A percentile compares a stretch with the other conserved stretches of the same genome.
Evolutionary conservation across 2,888 invertebrate species (phyloP).

Genomic region (Pachymerium ferrugineum): DNA sequence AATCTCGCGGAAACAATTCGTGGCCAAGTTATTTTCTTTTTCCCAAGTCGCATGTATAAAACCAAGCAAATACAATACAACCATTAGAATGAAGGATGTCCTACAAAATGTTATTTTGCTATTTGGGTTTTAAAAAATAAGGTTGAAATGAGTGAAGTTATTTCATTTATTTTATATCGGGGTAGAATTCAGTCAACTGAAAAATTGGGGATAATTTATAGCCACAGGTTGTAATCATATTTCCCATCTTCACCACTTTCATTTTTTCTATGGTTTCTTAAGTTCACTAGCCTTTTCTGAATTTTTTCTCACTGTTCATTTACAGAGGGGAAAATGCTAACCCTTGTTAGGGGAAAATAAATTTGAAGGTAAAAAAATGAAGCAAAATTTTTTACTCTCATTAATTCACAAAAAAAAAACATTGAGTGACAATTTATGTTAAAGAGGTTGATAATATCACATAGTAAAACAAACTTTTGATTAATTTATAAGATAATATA

Average conservation of each 20-base stretch:
- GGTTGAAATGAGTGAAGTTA: not conserved
- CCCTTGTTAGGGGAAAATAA: no score
- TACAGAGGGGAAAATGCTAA: no score
- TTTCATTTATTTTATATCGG: not conserved
- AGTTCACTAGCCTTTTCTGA: not conserved
- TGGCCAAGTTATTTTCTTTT: conserved; percentile 17
- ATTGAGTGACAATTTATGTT: no score
- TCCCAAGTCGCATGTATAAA: conserved; percentile 20
- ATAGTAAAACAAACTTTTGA: not conserved
- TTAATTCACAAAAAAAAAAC: no score
- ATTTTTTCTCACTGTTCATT: not conserved
- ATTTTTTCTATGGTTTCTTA: not conserved
- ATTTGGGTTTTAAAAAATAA: not conserved
- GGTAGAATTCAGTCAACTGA: no score
- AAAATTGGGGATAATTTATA: no score
- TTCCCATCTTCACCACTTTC: not conserved
- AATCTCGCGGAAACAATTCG: conserved; percentile 2
- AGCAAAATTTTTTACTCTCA: no score
- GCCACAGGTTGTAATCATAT: no score
- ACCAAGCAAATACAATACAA: not conserved
- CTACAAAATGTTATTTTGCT: not conserved
- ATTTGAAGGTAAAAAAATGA: no score
- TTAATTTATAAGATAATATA: not conserved
- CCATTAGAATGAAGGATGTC: conserved; percentile 22
- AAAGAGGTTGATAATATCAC: not conserved